Evolutionary conservation across 92 coral and sea anemone genomes (phyloP), one percentile per base, ranked within the genome.

Genomic region (Phenganax subtilis): DNA sequence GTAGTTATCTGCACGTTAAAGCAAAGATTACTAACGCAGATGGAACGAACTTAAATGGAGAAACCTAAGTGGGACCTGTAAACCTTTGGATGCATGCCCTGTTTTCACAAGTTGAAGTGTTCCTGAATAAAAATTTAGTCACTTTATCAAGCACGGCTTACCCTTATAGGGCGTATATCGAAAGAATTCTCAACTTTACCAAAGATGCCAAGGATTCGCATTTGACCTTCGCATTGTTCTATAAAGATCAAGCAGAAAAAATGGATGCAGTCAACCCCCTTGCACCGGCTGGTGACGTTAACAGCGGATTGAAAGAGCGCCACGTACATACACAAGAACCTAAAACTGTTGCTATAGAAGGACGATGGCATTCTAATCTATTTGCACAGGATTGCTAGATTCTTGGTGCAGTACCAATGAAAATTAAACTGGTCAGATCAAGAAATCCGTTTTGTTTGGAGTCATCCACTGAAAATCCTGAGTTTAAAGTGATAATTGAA

Each of bases 401-500:
- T n/a, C 54, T 82, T 15, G 70, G 70, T 27, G 67, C 67, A 3
- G 88, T 89, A 5, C 84, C 88, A 64, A 51, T 87, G 17, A 81
- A 86, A 54, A 37, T 89, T 31, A 89, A 89, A 56, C 81, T 89
- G 30, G 85, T 85, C 37, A 79, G 92, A 72, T 65, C 90, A 14
- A 85, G 88, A 75, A 82, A 77, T n/a, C 84, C 73, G 31, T 89
- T 89, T 57, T 89, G 92, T 67, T 68, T 87, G 59, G 81, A 85
- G 9, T 89, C 90, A 15, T 84, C 87, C 27, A 85, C 59, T 27
- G 81, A 68, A 30, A 20, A 20, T 20, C 25, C 25, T 20, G 25
- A 20, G 25, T 85, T 85, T 57, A 87, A 90, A 72, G 83, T 90
- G 3, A 84, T 85, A 31, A 66, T 87, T 56, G 90, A 85, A 72